Percentiles rank a stretch among this genome's conserved stretches.
phyloP scores from a whole-genome alignment of 1,140 invertebrate species.

The Laupala kohalensis region DNA sequence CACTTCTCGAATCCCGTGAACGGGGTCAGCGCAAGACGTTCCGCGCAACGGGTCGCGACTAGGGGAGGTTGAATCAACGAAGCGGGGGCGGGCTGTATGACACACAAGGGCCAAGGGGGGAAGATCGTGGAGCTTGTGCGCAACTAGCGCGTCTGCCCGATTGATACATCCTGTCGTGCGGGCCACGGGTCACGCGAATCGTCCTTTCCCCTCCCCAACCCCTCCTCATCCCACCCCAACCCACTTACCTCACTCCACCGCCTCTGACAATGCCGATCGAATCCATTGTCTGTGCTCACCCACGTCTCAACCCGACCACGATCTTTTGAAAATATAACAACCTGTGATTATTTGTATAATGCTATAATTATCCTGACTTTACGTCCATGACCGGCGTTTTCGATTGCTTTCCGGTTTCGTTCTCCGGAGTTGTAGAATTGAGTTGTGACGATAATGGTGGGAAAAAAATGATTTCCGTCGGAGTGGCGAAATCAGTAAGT shows the following conservation, averaged over 20 bases:
- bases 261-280: not conserved
- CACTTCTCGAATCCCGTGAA: too few species aligned
- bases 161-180: not conserved
- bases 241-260: too few species aligned
- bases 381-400: not conserved
- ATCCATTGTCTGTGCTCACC: not conserved
- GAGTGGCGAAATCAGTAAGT: not conserved
- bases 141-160: not conserved
- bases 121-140: too few species aligned
- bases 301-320: not conserved
- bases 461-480: not conserved
- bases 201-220: too few species aligned
- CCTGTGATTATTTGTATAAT: not conserved
- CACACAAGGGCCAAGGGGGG: not conserved
- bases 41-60: too few species aligned
- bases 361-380: not conserved
- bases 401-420: not conserved
- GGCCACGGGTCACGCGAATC: not conserved
- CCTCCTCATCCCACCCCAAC: too few species aligned
- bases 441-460: not conserved
- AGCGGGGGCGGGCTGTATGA: too few species aligned
- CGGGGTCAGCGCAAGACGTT: too few species aligned
- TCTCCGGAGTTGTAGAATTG: not conserved
- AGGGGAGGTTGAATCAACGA: too few species aligned
- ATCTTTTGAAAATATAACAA: not conserved